phyloP scores from a whole-genome alignment of 2,797 vertebrate genomes.

The Myotis vivesi region DNA sequence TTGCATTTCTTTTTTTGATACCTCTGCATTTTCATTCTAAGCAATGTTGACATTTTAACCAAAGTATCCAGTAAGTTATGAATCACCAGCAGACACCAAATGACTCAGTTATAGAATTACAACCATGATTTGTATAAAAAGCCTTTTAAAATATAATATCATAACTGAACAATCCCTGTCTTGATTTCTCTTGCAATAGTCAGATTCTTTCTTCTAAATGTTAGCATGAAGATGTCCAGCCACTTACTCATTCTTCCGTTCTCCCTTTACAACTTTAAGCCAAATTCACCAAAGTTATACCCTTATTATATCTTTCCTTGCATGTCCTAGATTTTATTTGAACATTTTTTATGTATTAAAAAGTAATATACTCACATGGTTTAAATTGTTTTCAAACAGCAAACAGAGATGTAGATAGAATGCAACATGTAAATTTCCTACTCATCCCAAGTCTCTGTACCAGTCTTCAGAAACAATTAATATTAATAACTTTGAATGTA shows the following conservation, averaged over 20 bases:
- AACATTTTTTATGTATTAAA: conserved; percentile 31
- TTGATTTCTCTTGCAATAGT: conserved; percentile 32
- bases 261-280: background rate
- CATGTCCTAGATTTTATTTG: background rate
- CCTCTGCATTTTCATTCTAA: conserved; percentile 62
- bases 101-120: conserved; percentile 72
- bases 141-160: conserved; percentile 11
- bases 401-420: background rate
- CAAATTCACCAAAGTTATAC: conserved; percentile 8
- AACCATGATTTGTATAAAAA: conserved; percentile 59
- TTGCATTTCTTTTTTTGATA: conserved; percentile 45
- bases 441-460: background rate
- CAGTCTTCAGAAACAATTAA: background rate
- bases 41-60: conserved; percentile 68
- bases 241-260: background rate
- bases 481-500: background rate
- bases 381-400: background rate
- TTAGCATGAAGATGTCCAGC: background rate
- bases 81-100: conserved; percentile 65
- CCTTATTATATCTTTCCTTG: background rate
- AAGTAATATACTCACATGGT: background rate
- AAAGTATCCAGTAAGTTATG: conserved; percentile 70
- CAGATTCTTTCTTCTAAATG: conserved; percentile 1
- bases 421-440: background rate
- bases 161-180: background rate